phyloP scores from a whole-genome alignment of 1,140 invertebrate genomes.

The Pseudomyrmex concolor region DNA sequence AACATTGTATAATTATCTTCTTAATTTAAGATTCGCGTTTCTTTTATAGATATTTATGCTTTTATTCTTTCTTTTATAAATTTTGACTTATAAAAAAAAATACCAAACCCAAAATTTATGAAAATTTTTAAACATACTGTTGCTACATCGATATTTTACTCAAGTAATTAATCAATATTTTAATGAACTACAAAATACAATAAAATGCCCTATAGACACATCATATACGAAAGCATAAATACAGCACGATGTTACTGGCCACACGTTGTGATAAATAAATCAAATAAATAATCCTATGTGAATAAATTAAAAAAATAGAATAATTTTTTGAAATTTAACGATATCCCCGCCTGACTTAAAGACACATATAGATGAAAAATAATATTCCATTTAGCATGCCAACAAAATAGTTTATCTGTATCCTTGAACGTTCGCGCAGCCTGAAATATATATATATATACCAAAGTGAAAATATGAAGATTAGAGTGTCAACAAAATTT shows the following conservation, averaged over 20 bases:
- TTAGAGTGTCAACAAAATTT: background rate
- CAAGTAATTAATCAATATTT: conserved; percentile 5
- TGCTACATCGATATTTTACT: background rate
- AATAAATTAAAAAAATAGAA: conserved; percentile 17
- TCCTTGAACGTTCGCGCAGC: conserved; percentile 40
- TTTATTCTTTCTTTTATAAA: too few species aligned
- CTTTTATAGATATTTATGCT: too few species aligned
- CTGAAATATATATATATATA: conserved; percentile 64
- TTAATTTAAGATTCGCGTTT: too few species aligned
- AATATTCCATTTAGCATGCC: conserved; percentile 75
- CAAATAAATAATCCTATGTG: conserved; percentile 37
- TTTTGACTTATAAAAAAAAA: too few species aligned
- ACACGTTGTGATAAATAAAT: conserved; percentile 11
- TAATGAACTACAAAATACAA: conserved; percentile 21
- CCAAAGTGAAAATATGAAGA: conserved; percentile 16
- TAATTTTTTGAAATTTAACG: background rate
- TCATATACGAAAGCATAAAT: conserved; percentile 13
- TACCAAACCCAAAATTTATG: too few species aligned
- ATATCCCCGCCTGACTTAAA: conserved; percentile 55
- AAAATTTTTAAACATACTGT: background rate
- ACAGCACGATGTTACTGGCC: background rate
- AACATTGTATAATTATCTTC: too few species aligned
- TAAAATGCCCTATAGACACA: conserved; percentile 17
- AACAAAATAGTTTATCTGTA: conserved; percentile 78
- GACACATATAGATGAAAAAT: conserved; percentile 77